These are phyloP conservation scores for Lamprotornis superbus DNA, from an alignment of 2,113 vertebrate genomes.

Conservation along the genomic window DNA sequence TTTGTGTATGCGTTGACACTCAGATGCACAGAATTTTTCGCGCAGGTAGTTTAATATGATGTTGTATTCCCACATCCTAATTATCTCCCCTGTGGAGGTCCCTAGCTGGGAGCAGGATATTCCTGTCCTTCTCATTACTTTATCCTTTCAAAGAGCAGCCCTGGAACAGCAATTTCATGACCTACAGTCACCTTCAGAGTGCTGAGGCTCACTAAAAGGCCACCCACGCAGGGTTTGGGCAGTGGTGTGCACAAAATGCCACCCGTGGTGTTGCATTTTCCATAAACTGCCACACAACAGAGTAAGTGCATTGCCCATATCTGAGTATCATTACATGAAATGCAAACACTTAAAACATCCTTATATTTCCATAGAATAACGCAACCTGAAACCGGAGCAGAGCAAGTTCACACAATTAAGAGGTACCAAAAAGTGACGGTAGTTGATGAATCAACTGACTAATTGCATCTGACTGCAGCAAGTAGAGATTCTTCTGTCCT, in stretches of 20 bases:
- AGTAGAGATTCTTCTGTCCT: background rate
- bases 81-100: background rate
- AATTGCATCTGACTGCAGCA: background rate
- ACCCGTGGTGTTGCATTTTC: fast-evolving
- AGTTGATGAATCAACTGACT: background rate
- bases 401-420: background rate
- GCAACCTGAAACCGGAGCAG: background rate
- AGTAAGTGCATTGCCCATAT: background rate
- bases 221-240: background rate
- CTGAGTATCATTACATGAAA: background rate
- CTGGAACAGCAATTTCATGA: background rate
- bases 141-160: background rate
- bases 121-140: background rate
- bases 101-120: background rate
- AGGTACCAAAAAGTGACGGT: background rate
- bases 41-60: background rate
- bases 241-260: background rate
- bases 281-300: background rate
- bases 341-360: background rate
- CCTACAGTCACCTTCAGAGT: background rate
- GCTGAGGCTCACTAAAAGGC: background rate
- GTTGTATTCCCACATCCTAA: background rate
- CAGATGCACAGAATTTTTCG: background rate
- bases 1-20: fast-evolving
- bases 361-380: background rate